phyloP scores from a whole-genome alignment of 2,113 vertebrate genomes.

The Catharus minimus region DNA sequence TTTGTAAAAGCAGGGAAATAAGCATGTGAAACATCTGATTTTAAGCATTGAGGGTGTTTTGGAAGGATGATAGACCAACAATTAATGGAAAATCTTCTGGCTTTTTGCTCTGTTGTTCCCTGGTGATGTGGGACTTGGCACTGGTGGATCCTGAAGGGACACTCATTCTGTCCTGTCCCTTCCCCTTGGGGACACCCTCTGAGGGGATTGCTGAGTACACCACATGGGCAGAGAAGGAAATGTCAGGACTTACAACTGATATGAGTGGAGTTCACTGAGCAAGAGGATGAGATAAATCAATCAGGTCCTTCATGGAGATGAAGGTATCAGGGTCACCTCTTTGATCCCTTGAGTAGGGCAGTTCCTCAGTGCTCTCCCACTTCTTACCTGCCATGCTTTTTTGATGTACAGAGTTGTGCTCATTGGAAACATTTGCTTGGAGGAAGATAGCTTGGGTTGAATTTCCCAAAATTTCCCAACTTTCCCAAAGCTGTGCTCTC shows the following conservation, averaged over 20 bases:
- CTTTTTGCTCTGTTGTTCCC: not conserved
- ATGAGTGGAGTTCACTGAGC: not conserved
- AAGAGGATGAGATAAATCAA: not conserved
- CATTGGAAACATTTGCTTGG: not conserved
- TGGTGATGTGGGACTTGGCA: not conserved
- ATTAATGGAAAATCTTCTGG: not conserved
- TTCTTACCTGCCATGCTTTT: not conserved
- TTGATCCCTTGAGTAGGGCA: not conserved
- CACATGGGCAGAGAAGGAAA: not conserved
- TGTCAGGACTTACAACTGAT: not conserved
- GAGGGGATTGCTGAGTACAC: not conserved
- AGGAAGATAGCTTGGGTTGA: not conserved
- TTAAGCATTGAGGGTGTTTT: not conserved
- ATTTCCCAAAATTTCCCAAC: not conserved
- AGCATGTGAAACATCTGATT: not conserved
- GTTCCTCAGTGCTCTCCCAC: not conserved
- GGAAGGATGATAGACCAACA: not conserved
- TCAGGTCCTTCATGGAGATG: not conserved
- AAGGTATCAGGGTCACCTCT: not conserved
- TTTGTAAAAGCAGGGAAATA: not conserved
- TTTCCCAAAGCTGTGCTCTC: not conserved
- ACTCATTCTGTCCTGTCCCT: not conserved
- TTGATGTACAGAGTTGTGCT: not conserved
- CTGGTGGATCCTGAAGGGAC: not conserved
- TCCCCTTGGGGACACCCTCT: not conserved